Percentiles rank a stretch among this genome's conserved stretches.
Conservation (phyloP, 2,113 vertebrate species). For the Triplophysa tibetana region DNA sequence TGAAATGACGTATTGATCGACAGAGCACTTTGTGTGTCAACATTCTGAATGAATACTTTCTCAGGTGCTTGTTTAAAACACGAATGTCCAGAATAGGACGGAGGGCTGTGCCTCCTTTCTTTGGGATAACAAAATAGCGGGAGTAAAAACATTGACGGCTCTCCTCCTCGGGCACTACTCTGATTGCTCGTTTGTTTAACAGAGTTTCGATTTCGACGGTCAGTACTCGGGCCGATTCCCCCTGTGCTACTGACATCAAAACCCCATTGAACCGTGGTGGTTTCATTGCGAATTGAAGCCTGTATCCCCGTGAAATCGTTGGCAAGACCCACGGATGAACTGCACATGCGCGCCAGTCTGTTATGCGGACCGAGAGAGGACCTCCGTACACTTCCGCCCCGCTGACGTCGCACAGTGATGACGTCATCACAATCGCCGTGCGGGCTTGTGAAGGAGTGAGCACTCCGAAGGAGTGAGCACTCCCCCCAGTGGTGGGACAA, state of each 20-base stretch:
- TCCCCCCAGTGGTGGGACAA: not conserved
- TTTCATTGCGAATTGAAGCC: constrained; percentile 2
- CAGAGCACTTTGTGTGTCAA: constrained; percentile 1
- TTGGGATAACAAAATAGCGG: not conserved
- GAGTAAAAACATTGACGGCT: not conserved
- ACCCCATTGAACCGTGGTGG: not conserved
- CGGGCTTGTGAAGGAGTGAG: not conserved
- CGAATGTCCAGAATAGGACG: not conserved
- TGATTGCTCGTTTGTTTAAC: not conserved
- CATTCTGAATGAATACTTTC: not conserved
- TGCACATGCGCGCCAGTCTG: not conserved
- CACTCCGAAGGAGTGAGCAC: not conserved
- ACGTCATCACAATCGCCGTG: no score
- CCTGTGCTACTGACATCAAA: not conserved
- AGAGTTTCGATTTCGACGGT: not conserved
- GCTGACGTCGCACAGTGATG: no score
- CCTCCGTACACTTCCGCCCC: no score
- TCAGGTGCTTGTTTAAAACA: not conserved
- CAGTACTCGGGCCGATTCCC: not conserved
- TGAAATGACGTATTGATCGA: no score
- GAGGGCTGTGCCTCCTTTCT: not conserved
- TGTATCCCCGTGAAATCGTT: not conserved
- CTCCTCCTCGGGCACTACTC: not conserved
- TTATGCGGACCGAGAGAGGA: not conserved
- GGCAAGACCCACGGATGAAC: not conserved